A percentile compares a stretch with the other conserved stretches of the same genome.
Evolutionary conservation across 2,113 vertebrate genomes (phyloP).

Genomic region (Myotis lucifugus): DNA sequence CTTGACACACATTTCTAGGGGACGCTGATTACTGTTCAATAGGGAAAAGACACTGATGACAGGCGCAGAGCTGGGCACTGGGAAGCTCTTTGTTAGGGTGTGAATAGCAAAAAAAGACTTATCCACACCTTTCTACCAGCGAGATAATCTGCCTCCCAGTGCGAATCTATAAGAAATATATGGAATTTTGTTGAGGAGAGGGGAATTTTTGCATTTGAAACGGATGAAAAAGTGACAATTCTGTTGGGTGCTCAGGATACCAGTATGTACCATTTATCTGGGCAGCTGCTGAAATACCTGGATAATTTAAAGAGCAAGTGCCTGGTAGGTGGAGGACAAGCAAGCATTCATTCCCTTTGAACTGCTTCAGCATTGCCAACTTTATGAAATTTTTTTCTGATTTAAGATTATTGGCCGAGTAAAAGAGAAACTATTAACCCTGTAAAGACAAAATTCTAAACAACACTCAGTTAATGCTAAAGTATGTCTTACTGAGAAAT

Average conservation of each 20-base stretch:
- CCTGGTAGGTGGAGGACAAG: not conserved
- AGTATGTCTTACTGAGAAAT: constrained; percentile 59
- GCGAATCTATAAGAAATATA: not conserved
- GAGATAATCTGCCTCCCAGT: not conserved
- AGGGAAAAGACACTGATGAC: not conserved
- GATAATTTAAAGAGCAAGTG: constrained; percentile 60
- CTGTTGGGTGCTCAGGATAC: not conserved
- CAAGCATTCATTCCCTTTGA: not conserved
- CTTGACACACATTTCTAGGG: not conserved
- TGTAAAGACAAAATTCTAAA: constrained; percentile 55
- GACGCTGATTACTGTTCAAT: not conserved
- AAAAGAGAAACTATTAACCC: constrained; percentile 58
- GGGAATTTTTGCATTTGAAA: constrained; percentile 12
- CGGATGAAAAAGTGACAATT: constrained; percentile 7
- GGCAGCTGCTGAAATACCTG: constrained; percentile 48
- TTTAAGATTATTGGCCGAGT: constrained; percentile 54
- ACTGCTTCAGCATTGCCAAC: not conserved
- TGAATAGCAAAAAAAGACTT: not conserved
- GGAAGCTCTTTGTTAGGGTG: not conserved
- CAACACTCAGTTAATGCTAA: constrained; percentile 59
- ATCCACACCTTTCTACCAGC: not conserved
- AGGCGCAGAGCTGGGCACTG: not conserved
- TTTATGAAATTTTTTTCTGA: constrained; percentile 33
- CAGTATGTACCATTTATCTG: not conserved
- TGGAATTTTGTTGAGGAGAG: not conserved